These are phyloP conservation scores for Morelia viridis DNA, from an alignment of 2,797 vertebrate genomes.

Conservation along the genomic window DNA sequence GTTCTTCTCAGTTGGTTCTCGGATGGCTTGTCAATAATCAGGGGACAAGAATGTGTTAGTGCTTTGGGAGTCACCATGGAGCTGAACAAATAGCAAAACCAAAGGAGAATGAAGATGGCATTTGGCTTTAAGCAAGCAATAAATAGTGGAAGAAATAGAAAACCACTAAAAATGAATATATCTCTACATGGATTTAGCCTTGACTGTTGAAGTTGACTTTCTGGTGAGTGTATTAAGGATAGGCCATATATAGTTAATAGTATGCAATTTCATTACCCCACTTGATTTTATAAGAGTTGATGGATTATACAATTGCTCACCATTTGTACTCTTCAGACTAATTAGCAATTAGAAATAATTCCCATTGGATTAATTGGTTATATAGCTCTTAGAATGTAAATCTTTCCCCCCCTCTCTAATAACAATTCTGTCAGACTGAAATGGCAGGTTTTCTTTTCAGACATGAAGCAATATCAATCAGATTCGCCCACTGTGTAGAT, in stretches of 20 bases:
- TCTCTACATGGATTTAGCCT: not conserved
- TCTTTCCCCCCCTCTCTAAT: not conserved
- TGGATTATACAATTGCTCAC: slow-evolving; percentile 26
- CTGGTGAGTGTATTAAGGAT: not conserved
- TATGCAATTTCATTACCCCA: slow-evolving; percentile 14
- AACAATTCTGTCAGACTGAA: slow-evolving; percentile 10
- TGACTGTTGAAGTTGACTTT: not conserved
- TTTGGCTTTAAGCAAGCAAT: slow-evolving; percentile 15
- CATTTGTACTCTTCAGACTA: slow-evolving; percentile 39
- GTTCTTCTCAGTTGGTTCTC: not conserved
- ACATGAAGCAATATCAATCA: slow-evolving; percentile 14
- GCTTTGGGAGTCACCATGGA: not conserved
- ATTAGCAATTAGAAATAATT: slow-evolving; percentile 35
- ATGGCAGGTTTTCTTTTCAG: slow-evolving; percentile 1
- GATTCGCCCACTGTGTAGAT: not conserved
- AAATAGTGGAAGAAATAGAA: slow-evolving; percentile 22
- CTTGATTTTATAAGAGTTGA: slow-evolving; percentile 36
- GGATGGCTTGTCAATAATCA: slow-evolving; percentile 3
- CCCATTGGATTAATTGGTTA: slow-evolving; percentile 35
- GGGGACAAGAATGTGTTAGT: not conserved
- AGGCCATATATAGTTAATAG: not conserved
- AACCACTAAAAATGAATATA: slow-evolving; percentile 9
- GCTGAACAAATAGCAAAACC: slow-evolving; percentile 1
- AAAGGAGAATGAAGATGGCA: not conserved
- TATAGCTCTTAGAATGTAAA: not conserved